A percentile compares a stretch with the other conserved stretches of the same genome.
Conservation (phyloP, 2,888 invertebrate species). For the Harpalus rufipes region DNA sequence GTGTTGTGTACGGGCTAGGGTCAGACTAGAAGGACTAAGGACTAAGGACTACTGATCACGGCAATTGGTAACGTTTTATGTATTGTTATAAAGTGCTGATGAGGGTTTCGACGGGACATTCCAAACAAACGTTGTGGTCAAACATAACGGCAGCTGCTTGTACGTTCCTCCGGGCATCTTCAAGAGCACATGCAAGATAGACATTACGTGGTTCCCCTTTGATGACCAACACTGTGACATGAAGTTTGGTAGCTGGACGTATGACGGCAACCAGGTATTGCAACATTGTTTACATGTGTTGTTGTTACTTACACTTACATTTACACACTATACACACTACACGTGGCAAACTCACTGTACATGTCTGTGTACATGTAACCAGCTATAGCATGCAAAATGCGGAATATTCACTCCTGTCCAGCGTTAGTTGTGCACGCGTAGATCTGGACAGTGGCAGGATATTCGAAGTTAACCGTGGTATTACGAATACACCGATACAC, state of each 20-base stretch:
- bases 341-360: conserved; percentile 5
- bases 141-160: conserved; percentile 98
- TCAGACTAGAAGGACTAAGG: conserved; percentile 1
- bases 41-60: conserved; percentile 66
- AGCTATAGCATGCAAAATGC: neutral
- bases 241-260: conserved; percentile 99
- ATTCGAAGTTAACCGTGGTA: neutral
- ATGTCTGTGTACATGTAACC: neutral
- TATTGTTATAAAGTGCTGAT: conserved; percentile 91
- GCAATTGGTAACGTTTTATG: conserved; percentile 74
- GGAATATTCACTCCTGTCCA: conserved; percentile 17
- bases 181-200: conserved; percentile 99
- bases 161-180: conserved; percentile 99
- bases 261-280: conserved; percentile 96
- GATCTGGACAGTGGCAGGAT: conserved; percentile 11
- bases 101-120: conserved; percentile 99
- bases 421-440: conserved; percentile 15
- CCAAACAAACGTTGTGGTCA: conserved; percentile 99
- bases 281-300: conserved; percentile 68
- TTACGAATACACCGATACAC: conserved; percentile 2
- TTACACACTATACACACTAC: conserved; percentile 37
- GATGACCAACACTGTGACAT: conserved; percentile 99
- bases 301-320: conserved; percentile 61
- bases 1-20: neutral
- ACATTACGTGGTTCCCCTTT: conserved; percentile 99